Percentiles rank a stretch among this genome's conserved stretches.
phyloP scores from a whole-genome alignment of 2,888 invertebrate species.

The Polydrusus cervinus region DNA sequence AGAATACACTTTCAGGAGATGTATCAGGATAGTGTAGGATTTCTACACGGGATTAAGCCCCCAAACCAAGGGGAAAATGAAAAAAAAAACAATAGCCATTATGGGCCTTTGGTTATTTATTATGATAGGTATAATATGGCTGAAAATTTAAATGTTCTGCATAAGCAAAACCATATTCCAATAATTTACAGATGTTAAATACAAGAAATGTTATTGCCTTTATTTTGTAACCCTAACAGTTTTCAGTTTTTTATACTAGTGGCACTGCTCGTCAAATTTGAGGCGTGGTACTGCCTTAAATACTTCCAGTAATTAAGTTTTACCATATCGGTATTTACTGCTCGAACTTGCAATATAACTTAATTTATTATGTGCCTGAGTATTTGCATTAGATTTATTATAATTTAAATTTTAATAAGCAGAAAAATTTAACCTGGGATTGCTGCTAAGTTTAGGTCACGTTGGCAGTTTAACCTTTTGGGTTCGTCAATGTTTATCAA shows the following conservation, averaged over 20 bases:
- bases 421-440: conserved; percentile 3
- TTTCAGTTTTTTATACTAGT: conserved; percentile 29
- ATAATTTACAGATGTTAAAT: conserved; percentile 4
- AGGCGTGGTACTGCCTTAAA: conserved; percentile 47
- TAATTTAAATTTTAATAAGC: conserved; percentile 31
- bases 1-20: no score
- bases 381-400: conserved; percentile 41
- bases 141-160: no score
- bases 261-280: conserved; percentile 38
- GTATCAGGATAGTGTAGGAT: no score
- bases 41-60: no score
- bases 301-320: conserved; percentile 50
- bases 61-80: no score
- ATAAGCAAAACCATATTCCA: neutral
- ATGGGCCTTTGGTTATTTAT: no score
- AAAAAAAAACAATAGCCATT: no score
- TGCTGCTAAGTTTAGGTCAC: conserved; percentile 10
- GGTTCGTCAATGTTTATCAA: neutral
- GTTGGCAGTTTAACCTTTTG: neutral
- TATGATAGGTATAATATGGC: no score
- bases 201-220: conserved; percentile 9
- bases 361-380: conserved; percentile 44
- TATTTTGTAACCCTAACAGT: conserved; percentile 27
- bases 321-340: conserved; percentile 49
- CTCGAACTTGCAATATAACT: conserved; percentile 34